phyloP scores from a whole-genome alignment of 2,113 vertebrate species.

The Naja naja region DNA sequence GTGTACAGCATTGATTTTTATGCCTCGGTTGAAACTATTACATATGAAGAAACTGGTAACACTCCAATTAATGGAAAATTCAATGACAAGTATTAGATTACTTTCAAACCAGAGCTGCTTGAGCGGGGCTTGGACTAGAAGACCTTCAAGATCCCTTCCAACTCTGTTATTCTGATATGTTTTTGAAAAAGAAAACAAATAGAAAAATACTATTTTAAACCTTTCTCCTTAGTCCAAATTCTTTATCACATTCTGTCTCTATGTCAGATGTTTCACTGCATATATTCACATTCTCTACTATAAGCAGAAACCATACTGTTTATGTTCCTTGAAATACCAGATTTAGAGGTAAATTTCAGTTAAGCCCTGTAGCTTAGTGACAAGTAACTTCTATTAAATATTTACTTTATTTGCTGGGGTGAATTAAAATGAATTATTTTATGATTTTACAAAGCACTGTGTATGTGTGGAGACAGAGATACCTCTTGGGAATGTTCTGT shows the following conservation, averaged over 20 bases:
- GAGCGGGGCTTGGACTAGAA: too few species aligned
- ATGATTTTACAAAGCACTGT: not conserved
- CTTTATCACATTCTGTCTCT: not conserved
- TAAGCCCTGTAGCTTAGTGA: constrained; percentile 12
- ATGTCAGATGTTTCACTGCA: not conserved
- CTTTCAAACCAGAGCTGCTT: not conserved
- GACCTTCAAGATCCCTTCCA: too few species aligned
- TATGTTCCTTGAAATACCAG: not conserved
- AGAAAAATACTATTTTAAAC: not conserved
- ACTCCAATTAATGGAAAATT: not conserved
- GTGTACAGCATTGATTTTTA: not conserved
- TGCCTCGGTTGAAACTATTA: not conserved
- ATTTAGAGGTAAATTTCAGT: constrained; percentile 11
- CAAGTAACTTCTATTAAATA: constrained; percentile 40
- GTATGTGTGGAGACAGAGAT: not conserved
- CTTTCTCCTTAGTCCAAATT: not conserved
- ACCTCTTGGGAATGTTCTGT: not conserved
- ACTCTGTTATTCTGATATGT: too few species aligned
- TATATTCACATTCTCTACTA: not conserved
- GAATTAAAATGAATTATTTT: constrained; percentile 21
- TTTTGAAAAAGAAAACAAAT: not conserved
- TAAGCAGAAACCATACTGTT: not conserved
- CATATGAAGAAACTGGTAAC: not conserved
- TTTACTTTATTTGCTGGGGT: constrained; percentile 27
- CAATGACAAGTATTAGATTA: not conserved